phyloP scores from a whole-genome alignment of 30 jellyfish, hydroid and myxozoan genomes.

The Chironex yamaguchii region DNA sequence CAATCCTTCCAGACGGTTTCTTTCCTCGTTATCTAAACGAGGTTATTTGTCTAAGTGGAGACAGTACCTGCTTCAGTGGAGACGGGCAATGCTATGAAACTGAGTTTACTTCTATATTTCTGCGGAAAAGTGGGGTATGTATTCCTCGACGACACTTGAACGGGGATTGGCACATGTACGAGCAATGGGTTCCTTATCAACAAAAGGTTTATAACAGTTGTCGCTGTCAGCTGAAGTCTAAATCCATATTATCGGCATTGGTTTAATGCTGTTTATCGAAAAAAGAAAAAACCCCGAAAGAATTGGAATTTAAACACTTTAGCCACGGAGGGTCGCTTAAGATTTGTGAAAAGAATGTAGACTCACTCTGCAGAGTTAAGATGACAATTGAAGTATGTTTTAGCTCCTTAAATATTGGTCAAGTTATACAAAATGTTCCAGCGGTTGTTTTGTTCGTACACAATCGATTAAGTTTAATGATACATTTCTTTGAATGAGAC shows the following conservation, averaged over 20 bases:
- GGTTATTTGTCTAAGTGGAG: conserved; percentile 49
- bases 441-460: too few relatives aligned
- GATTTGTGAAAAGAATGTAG: too few relatives aligned
- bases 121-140: conserved; percentile 63
- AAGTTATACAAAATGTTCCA: too few relatives aligned
- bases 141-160: neutral
- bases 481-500: too few relatives aligned
- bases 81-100: conserved; percentile 54
- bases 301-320: too few relatives aligned
- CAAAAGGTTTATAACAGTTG: conserved; percentile 41
- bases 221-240: conserved; percentile 38
- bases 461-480: too few relatives aligned
- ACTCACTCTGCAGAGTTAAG: too few relatives aligned
- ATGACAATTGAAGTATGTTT: too few relatives aligned
- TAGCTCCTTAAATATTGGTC: too few relatives aligned
- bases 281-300: too few relatives aligned
- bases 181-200: conserved; percentile 53
- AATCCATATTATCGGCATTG: conserved; percentile 23
- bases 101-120: conserved; percentile 24
- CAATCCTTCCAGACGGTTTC: conserved; percentile 45
- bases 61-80: conserved; percentile 36
- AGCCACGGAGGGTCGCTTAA: too few relatives aligned
- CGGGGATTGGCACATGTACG: conserved; percentile 32
- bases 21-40: conserved; percentile 71
- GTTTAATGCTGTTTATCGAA: too few relatives aligned